Evolutionary conservation across 2,113 vertebrate genomes (phyloP), one percentile per base, ranked within the genome.

Genomic region (Lophius piscatorius): DNA sequence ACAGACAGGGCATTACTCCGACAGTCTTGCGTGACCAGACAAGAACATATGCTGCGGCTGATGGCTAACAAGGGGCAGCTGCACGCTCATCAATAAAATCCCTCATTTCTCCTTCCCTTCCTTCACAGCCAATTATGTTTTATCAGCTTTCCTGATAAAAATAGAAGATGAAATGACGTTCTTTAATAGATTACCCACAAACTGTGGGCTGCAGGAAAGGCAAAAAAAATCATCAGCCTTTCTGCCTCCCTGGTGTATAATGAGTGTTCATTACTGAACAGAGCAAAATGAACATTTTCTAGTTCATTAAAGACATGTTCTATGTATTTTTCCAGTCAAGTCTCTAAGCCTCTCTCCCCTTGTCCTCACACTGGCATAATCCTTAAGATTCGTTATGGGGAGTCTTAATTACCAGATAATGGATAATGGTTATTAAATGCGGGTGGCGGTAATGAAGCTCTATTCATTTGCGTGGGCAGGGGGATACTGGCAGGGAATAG

Each of bases 401-500:
- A 94, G 94, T 95, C 94, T 98, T 98, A 98, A 98, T 98, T 98
- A 98, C 94, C 93, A 93, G 93, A 96, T 98, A 98, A 98, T 97
- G 94, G 95, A 97, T 97, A 95, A 95, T 90, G 94, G 94, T 97
- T 96, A 98, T 97, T 98, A 98, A 98, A 96, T 91, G 93, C 88
- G 92, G 93, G 90, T 92, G 94, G 91, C 91, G 90, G 94, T 95
- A 97, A 96, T 96, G 95, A 96, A 96, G 94, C 94, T 93, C 95
- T 92, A 95, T 98, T 96, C 94, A 97, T 98, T 96, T 95, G 92
- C 63, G 35, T 42, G 85, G 72, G 84, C 68, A 60, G 68, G 60
- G 81, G 80, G 80, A 76, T 63, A 84, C 88, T 93, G 91, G 93
- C 84, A 81, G 91, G 89, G 92, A 90, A 89, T 90, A 82, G 90